Conservation (phyloP, 2,888 invertebrate genomes). For the Amorpha juglandis region DNA sequence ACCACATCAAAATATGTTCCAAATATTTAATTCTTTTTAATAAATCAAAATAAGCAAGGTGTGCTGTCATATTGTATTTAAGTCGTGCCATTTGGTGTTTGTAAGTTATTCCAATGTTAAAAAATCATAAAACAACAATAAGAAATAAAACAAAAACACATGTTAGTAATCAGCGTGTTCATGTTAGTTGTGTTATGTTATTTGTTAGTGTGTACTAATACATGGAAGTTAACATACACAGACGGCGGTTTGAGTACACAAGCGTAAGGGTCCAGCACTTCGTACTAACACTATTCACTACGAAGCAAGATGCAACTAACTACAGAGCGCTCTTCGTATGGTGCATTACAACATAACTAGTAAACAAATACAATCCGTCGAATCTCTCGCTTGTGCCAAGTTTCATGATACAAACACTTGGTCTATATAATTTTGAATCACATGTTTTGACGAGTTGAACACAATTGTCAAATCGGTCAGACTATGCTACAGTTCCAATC, state of each 20-base stretch:
- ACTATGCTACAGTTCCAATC: conserved; percentile 38
- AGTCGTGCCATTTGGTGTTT: conserved; percentile 75
- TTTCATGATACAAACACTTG: conserved; percentile 27
- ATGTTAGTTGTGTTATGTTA: conserved; percentile 62
- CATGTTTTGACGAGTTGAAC: conserved; percentile 11
- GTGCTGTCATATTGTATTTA: conserved; percentile 79
- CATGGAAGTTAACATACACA: conserved; percentile 68
- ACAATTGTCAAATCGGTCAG: conserved; percentile 28
- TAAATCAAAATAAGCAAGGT: conserved; percentile 82
- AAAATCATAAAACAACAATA: conserved; percentile 60
- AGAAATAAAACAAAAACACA: conserved; percentile 56
- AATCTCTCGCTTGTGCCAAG: conserved; percentile 66
- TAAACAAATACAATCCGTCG: conserved; percentile 55
- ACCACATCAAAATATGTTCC: conserved; percentile 74
- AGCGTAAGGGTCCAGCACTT: conserved; percentile 75
- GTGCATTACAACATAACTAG: conserved; percentile 59
- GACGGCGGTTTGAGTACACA: conserved; percentile 81
- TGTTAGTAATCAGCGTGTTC: conserved; percentile 70
- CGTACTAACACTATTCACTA: conserved; percentile 55
- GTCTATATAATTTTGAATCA: conserved; percentile 13
- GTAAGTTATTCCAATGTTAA: conserved; percentile 66
- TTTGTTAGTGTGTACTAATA: conserved; percentile 73
- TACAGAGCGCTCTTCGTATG: conserved; percentile 69
- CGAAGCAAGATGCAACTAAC: conserved; percentile 79
- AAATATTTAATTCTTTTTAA: conserved; percentile 66